Base-by-base conservation (phyloP, 2,113 vertebrate genomes). In the Eonycteris spelaea region DNA sequence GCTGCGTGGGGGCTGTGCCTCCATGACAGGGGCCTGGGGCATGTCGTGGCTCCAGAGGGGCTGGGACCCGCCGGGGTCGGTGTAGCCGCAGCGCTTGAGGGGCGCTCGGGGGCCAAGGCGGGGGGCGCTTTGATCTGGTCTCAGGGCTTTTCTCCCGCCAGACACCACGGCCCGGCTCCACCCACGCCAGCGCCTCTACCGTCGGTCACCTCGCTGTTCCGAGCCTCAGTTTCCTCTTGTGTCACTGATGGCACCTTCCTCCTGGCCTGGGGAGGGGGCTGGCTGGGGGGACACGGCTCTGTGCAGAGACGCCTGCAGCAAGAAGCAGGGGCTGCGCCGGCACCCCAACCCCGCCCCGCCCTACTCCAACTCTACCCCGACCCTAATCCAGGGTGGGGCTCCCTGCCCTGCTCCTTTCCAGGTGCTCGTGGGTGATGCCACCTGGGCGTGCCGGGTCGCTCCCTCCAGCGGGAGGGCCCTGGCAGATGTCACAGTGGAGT, bases 51-150 rank as follows among this genome's bases (percentile, higher is more conserved):
- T 45, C 59, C 3, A 22, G 24, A 61, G 8, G 1, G 21, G 61
- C 26, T 30, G 24, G 13, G 51, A 68, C 48, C 22, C 4, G 26
- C 3, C 21, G 11, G 12, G 28, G 19, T 5, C 22, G 2, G 10
- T 6, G 45, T 11, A 0, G 1, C 33, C 57, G 24, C 2, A 8
- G 38, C 33, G n/a, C n/a, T 40, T 38, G 10, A 12, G 48, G 30
- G 63, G 13, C 15, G 15, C 24, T 43, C 21, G 43, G 9, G 43
- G 7, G 43, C 43, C 7, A 45, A 45, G 43, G 43, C 43, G 9
- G 43, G 9, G 43, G 43, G 43, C 43, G 9, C 43, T 45, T 45
- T 45, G 43, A 2, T 22, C 22, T 38, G 88, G 22, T 38, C 55
- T 57, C 19, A 77, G 77, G 71, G 19, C 40, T 57, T 59, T 0